These are phyloP conservation scores for Microctonus hyperodae DNA, from an alignment of 2,888 invertebrate species.

Conservation along the genomic window DNA sequence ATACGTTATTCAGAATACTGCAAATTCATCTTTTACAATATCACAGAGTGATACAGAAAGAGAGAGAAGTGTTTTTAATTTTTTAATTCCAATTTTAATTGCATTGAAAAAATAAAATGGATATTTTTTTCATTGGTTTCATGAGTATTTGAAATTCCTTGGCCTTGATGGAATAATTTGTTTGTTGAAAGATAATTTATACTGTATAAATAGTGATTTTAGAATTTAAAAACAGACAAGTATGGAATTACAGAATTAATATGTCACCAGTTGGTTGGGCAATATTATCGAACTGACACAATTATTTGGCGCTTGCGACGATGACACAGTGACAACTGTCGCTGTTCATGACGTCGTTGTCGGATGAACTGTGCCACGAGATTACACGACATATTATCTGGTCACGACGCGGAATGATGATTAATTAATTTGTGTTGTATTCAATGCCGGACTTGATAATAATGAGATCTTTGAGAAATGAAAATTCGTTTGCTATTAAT, in stretches of 20 bases:
- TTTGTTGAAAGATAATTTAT: no score
- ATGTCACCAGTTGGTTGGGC: constrained; percentile 6
- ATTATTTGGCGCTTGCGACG: constrained; percentile 15
- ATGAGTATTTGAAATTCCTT: neutral
- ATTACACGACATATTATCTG: constrained; percentile 34
- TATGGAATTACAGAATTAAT: neutral
- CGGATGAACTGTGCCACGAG: constrained; percentile 30
- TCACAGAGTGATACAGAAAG: neutral
- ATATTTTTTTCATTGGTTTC: no score
- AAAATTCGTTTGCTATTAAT: no score
- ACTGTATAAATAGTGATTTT: neutral
- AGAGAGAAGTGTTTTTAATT: neutral
- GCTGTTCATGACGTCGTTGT: constrained; percentile 23
- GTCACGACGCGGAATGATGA: constrained; percentile 15
- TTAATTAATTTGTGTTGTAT: constrained; percentile 15
- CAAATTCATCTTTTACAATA: neutral
- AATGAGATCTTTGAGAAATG: neutral
- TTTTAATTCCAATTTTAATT: no score
- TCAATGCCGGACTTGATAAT: neutral
- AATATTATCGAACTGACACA: constrained; percentile 20
- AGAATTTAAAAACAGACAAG: neutral
- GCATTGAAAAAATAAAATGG: no score
- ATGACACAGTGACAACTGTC: neutral
- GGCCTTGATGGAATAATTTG: neutral
- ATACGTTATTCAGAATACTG: neutral